Percentiles rank a stretch among this genome's conserved stretches.
Conservation (phyloP, 2,888 invertebrate species). For the Leucania comma region DNA sequence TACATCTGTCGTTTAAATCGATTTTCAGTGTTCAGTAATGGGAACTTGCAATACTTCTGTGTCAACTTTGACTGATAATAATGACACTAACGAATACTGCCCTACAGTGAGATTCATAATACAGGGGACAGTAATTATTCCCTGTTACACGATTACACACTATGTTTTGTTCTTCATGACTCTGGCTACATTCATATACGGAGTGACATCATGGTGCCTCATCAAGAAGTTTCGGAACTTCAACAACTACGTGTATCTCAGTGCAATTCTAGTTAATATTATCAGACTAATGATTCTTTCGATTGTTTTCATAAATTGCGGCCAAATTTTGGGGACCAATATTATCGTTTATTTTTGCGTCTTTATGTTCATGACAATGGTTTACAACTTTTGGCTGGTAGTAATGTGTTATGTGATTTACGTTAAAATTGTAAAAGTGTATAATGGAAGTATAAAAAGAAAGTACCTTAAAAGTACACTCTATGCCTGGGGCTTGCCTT, state of each 20-base stretch:
- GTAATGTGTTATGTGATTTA: slow-evolving; percentile 33
- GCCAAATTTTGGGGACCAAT: not conserved
- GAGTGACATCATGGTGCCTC: slow-evolving; percentile 36
- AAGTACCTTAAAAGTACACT: slow-evolving; percentile 17
- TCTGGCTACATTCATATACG: slow-evolving; percentile 30
- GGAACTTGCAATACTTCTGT: not conserved
- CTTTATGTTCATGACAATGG: slow-evolving; percentile 14
- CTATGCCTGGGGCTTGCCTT: slow-evolving; percentile 24
- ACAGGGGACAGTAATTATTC: not conserved
- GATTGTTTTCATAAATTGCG: slow-evolving; percentile 3
- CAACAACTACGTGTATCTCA: slow-evolving; percentile 34
- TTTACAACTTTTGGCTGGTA: slow-evolving; percentile 33
- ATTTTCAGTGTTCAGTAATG: not conserved
- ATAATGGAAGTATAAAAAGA: slow-evolving; percentile 3
- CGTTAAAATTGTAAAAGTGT: slow-evolving; percentile 21
- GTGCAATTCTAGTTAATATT: slow-evolving; percentile 20
- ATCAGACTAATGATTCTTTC: slow-evolving; percentile 7
- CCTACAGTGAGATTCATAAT: not conserved
- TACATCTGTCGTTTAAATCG: too few species aligned
- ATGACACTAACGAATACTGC: not conserved
- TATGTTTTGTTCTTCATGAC: slow-evolving; percentile 7
- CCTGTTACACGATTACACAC: slow-evolving; percentile 16
- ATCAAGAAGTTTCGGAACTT: slow-evolving; percentile 35
- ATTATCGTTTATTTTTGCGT: slow-evolving; percentile 6
- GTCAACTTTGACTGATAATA: not conserved